These are phyloP conservation scores for Denticeps clupeoides DNA, from an alignment of 2,797 vertebrate species.

Conservation along the genomic window DNA sequence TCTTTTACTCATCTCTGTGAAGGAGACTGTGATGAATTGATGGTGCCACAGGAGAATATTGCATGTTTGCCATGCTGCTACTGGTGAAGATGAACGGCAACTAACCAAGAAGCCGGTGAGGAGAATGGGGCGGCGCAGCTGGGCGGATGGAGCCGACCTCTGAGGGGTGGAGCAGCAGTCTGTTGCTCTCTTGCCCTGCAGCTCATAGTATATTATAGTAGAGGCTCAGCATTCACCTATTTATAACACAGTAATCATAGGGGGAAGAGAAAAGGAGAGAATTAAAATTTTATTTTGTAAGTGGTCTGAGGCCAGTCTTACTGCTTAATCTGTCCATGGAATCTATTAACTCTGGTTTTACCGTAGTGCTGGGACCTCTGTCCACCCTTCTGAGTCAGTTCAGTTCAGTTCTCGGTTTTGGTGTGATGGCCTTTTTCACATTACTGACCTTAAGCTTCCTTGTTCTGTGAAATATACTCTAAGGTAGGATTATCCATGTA, in stretches of 20 bases:
- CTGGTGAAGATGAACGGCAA: constrained; percentile 6
- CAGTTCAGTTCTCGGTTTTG: constrained; percentile 43
- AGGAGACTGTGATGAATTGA: constrained; percentile 35
- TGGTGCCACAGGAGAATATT: background rate
- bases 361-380: constrained; percentile 29
- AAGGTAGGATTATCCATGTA: constrained; percentile 53
- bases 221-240: background rate
- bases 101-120: background rate
- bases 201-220: background rate
- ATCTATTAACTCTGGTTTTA: constrained; percentile 30
- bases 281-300: background rate
- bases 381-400: constrained; percentile 20
- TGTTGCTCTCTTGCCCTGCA: background rate
- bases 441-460: constrained; percentile 62
- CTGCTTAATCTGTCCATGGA: constrained; percentile 8
- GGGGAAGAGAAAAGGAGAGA: background rate
- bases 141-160: background rate
- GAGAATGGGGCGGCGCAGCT: background rate
- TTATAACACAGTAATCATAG: background rate
- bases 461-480: constrained; percentile 59
- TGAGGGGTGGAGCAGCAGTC: background rate
- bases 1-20: constrained; percentile 90
- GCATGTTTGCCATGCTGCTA: background rate
- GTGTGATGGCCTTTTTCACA: constrained; percentile 55
- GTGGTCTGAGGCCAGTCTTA: background rate